Conservation (phyloP, 2,888 invertebrate genomes). For the Erebia epiphron region DNA sequence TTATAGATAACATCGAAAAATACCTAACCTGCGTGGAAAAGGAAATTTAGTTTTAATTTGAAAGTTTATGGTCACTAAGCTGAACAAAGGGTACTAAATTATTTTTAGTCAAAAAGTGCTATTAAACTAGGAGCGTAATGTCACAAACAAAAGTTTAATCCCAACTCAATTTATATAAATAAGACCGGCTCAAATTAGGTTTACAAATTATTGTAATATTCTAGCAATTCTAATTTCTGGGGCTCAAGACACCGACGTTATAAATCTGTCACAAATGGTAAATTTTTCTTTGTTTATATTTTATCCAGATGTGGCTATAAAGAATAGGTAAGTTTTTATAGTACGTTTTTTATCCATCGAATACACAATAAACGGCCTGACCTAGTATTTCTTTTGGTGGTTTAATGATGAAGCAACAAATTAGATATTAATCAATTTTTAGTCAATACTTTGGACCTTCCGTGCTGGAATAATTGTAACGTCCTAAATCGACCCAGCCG, state of each 20-base stretch:
- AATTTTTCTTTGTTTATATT: background rate
- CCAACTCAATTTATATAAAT: constrained; percentile 17
- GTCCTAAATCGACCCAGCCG: too few species aligned
- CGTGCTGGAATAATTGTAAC: too few species aligned
- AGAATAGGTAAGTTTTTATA: too few species aligned
- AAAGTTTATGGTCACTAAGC: constrained; percentile 18
- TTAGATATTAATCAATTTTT: too few species aligned
- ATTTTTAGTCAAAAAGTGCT: constrained; percentile 19
- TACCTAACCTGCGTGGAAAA: constrained; percentile 2
- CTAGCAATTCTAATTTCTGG: too few species aligned
- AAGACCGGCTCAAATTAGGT: background rate
- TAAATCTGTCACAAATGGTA: background rate
- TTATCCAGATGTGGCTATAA: background rate
- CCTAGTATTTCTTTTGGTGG: too few species aligned
- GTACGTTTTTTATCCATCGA: too few species aligned
- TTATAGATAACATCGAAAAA: constrained; percentile 8
- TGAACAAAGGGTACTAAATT: constrained; percentile 16
- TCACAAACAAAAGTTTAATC: constrained; percentile 12
- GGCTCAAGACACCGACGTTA: background rate
- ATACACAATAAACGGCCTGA: too few species aligned
- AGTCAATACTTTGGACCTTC: too few species aligned
- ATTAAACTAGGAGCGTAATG: constrained; percentile 13
- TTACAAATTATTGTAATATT: background rate
- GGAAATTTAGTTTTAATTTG: constrained; percentile 20
- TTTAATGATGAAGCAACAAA: too few species aligned